These are phyloP conservation scores for Columba guinea DNA, from an alignment of 2,797 vertebrate species.

Conservation along the genomic window DNA sequence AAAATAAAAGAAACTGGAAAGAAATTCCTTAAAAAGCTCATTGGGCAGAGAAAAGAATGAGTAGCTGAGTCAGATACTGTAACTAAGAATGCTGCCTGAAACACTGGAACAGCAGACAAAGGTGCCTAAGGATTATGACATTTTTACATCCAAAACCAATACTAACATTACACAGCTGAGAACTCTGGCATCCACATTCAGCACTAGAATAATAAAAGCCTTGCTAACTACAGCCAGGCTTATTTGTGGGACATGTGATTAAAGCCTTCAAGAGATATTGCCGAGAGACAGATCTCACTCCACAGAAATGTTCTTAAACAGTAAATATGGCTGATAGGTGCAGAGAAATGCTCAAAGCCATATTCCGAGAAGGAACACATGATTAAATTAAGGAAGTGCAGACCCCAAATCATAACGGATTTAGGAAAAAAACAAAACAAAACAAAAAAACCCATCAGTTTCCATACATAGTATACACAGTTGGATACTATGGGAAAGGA, in stretches of 20 bases:
- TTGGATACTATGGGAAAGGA: background rate
- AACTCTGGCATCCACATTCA: background rate
- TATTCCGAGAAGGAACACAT: background rate
- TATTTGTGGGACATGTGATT: background rate
- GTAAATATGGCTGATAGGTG: background rate
- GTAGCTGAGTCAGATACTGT: background rate
- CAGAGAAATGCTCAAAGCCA: background rate
- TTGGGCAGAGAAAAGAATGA: background rate
- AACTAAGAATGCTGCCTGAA: background rate
- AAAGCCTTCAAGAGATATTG: background rate
- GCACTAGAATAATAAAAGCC: background rate
- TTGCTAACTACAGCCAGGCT: background rate
- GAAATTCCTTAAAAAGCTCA: background rate
- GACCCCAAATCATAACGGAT: background rate
- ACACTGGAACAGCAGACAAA: background rate
- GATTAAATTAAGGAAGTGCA: slow-evolving; percentile 1
- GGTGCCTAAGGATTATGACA: background rate
- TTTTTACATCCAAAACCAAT: background rate
- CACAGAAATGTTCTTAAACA: background rate
- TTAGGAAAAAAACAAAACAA: background rate
- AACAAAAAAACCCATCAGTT: background rate
- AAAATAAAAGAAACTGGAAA: background rate
- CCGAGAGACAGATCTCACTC: background rate
- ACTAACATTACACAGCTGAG: background rate
- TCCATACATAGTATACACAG: background rate